Evolutionary conservation across 2,888 invertebrate genomes (phyloP).

Genomic region (Amphipyra tragopoginis): DNA sequence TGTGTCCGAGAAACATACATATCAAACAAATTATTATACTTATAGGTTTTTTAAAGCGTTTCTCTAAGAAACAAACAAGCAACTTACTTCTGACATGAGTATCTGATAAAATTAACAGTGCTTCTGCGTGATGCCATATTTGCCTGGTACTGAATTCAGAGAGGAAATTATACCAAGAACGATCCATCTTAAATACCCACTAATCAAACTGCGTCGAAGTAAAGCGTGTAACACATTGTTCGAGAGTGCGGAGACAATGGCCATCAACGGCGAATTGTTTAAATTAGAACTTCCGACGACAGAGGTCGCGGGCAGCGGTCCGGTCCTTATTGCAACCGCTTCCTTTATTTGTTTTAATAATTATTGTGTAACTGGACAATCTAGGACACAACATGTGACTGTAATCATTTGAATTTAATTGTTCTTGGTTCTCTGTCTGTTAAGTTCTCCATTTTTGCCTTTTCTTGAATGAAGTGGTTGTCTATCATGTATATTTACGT

Average conservation of each 20-base stretch:
- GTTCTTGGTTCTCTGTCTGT: background rate
- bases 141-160: too few species aligned
- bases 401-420: background rate
- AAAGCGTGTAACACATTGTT: conserved; percentile 21
- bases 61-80: too few species aligned
- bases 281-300: conserved; percentile 80
- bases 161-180: background rate
- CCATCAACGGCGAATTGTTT: conserved; percentile 73
- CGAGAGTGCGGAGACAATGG: conserved; percentile 66
- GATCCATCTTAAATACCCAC: background rate
- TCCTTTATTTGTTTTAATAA: conserved; percentile 54
- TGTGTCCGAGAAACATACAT: too few species aligned
- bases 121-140: too few species aligned
- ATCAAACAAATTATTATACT: too few species aligned
- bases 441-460: too few species aligned
- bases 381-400: conserved; percentile 25
- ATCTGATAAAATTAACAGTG: too few species aligned
- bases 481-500: too few species aligned
- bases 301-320: conserved; percentile 47
- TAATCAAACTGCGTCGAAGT: conserved; percentile 29
- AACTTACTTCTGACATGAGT: too few species aligned
- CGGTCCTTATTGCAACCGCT: conserved; percentile 37
- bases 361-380: conserved; percentile 36
- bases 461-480: too few species aligned
- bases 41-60: too few species aligned